A percentile compares a stretch with the other conserved stretches of the same genome.
These are phyloP conservation scores for Bufo bufo DNA, from an alignment of 2,113 vertebrate genomes.

Conservation along the genomic window DNA sequence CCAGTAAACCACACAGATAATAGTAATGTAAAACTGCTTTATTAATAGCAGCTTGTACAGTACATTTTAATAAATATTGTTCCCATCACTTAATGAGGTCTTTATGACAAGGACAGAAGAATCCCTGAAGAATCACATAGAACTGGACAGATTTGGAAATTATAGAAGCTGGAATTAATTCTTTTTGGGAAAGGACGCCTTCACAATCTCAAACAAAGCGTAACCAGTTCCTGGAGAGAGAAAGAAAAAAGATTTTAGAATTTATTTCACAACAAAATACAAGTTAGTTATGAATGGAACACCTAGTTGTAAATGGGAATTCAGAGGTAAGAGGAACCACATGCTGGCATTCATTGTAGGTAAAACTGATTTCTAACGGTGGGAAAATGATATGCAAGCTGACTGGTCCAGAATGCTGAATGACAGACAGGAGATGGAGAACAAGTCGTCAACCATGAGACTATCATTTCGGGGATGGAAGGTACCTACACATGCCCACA, in stretches of 20 bases:
- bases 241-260: conserved; percentile 39
- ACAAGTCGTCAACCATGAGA: no score
- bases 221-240: conserved; percentile 76
- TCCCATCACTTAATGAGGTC: conserved; percentile 74
- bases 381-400: no score
- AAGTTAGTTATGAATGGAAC: neutral
- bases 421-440: no score
- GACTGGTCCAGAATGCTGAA: no score
- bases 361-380: no score
- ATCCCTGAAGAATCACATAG: conserved; percentile 63
- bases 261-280: neutral
- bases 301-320: no score
- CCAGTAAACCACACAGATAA: conserved; percentile 17
- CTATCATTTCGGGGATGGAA: no score
- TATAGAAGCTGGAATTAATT: conserved; percentile 62
- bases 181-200: conserved; percentile 80
- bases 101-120: conserved; percentile 64
- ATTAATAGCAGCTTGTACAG: conserved; percentile 76
- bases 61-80: conserved; percentile 78
- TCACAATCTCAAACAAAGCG: conserved; percentile 74
- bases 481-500: no score
- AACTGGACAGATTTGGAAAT: conserved; percentile 59
- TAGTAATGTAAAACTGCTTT: conserved; percentile 74
- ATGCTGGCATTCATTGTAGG: no score
- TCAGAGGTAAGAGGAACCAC: no score